Base-by-base conservation (phyloP, 2,797 vertebrate genomes). In the Crossoptilon crossoptilon region DNA sequence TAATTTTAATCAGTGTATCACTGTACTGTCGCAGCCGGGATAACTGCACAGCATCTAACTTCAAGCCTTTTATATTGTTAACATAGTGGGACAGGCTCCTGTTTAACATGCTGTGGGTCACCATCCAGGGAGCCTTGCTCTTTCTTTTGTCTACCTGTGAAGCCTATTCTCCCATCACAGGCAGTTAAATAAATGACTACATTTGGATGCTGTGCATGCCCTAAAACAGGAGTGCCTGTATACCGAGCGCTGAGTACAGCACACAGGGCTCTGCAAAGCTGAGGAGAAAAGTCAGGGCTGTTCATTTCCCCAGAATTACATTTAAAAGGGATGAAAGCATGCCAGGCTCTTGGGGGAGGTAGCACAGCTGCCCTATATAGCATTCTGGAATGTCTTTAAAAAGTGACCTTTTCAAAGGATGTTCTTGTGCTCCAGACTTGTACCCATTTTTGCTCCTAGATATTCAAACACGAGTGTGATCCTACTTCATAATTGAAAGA, bases 401-500 rank as follows among this genome's bases (percentile, higher is more conserved):
- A 91, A 80, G 84, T 87, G 81, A 93, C 86, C 84, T 91, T 91
- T 89, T 94, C 86, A 91, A 91, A 94, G 68, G 84, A 84, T 74
- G 69, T 83, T 94, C 90, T 88, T 91, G 59, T 91, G 87, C 88
- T 89, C 1, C 0, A 90, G 91, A 55, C 78, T 89, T 80, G 72
- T 94, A 82, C 84, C 76, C 64, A 15, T 69, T 93, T 94, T 83
- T 91, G 87, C 93, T 91, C 88, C 35, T 66, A 93, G 72, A 84
- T 91, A 74, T 92, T 94, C 82, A 79, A 80, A 68, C 58, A 63
- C 59, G 72, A 92, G 86, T 87, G 86, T 90, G 88, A 90, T 90
- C 90, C 91, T 94, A n/a, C 75, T 93, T 77, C 81, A 66, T 93
- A 90, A 93, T 87, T 91, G 90, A 93, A 91, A 88, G 88, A 94